Conservation (phyloP, 1,140 invertebrate genomes). For the Prorops nasuta region DNA sequence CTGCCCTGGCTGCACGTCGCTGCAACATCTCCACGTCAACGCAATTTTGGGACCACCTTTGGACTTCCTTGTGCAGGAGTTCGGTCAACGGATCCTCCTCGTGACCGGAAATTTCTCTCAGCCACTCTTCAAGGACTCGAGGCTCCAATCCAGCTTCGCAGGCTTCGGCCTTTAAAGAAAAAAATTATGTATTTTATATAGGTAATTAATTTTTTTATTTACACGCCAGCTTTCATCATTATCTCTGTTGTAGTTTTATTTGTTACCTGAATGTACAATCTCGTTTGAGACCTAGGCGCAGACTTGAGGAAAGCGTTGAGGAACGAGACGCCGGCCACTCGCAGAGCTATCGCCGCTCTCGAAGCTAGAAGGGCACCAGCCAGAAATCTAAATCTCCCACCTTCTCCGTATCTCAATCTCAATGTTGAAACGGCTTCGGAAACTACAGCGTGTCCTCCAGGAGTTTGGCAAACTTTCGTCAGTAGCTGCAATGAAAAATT, state of each 20-base stretch:
- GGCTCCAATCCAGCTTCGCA: conserved; percentile 54
- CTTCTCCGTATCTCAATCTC: conserved; percentile 84
- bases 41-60: conserved; percentile 49
- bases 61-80: conserved; percentile 44
- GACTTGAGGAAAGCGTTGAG: conserved; percentile 80
- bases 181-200: background rate
- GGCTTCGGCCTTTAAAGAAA: conserved; percentile 43
- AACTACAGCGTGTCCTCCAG: conserved; percentile 75
- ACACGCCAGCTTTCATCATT: too few species aligned
- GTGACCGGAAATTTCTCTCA: conserved; percentile 60
- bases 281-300: conserved; percentile 69
- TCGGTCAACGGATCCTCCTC: conserved; percentile 34
- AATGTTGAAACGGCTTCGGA: conserved; percentile 88
- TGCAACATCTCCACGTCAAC: conserved; percentile 51
- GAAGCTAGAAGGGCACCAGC: conserved; percentile 77
- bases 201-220: too few species aligned
- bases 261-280: conserved; percentile 82
- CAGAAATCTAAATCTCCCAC: conserved; percentile 86
- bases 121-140: conserved; percentile 67
- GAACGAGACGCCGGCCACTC: conserved; percentile 81
- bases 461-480: conserved; percentile 72
- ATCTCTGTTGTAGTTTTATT: background rate
- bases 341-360: conserved; percentile 70
- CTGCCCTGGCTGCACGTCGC: conserved; percentile 40
- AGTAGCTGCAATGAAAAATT: conserved; percentile 64